Conservation (phyloP, 2,113 vertebrate species). For the Ophiodon elongatus region DNA sequence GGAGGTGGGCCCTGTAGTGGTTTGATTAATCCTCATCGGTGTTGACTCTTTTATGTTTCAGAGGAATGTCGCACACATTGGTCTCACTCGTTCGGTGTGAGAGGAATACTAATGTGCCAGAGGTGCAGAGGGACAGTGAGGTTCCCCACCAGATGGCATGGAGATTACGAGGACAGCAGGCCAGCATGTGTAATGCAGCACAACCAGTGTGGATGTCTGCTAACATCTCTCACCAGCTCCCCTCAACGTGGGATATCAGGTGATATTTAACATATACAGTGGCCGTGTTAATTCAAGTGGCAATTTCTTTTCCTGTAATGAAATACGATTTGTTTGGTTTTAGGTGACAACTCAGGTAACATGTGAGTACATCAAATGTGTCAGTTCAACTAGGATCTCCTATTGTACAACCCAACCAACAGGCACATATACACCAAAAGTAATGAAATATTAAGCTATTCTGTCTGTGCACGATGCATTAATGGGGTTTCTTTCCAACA, state of each 20-base stretch:
- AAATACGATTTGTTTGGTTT: constrained; percentile 38
- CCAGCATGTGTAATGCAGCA: constrained; percentile 65
- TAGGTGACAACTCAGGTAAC: constrained; percentile 6
- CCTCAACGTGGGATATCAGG: constrained; percentile 52
- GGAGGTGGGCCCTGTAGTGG: constrained; percentile 32
- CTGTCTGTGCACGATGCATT: background rate
- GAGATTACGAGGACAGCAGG: constrained; percentile 75
- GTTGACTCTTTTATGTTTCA: constrained; percentile 62
- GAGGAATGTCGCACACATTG: constrained; percentile 44
- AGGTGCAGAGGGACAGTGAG: constrained; percentile 56
- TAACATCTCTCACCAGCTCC: constrained; percentile 59
- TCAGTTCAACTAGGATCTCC: constrained; percentile 15
- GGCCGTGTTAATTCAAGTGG: constrained; percentile 12
- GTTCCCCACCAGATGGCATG: constrained; percentile 73
- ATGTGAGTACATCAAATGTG: constrained; percentile 7
- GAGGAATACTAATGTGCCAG: constrained; percentile 66
- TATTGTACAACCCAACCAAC: background rate
- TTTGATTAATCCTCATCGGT: constrained; percentile 53
- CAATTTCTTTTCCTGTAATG: constrained; percentile 16
- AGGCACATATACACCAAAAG: background rate
- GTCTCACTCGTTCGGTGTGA: constrained; percentile 44
- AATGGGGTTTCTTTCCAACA: background rate
- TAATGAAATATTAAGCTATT: background rate
- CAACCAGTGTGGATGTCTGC: constrained; percentile 63
- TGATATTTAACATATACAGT: constrained; percentile 50